Evolutionary conservation across 2,888 invertebrate genomes (phyloP), one percentile per base, ranked within the genome.

Genomic region (Idaea aversata): DNA sequence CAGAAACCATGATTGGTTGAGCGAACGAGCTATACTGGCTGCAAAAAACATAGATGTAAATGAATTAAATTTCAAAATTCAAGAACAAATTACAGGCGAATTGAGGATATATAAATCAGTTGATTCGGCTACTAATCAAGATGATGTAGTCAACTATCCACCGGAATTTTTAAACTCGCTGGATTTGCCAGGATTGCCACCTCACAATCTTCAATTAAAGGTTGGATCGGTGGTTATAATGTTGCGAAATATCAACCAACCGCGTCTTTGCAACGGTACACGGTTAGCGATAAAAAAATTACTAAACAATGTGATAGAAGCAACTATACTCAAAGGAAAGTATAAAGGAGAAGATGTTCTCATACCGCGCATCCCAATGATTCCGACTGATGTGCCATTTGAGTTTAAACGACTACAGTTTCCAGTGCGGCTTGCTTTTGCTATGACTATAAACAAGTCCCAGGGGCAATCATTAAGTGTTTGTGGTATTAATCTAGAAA

Each of bases 101-200:
- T 69, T 67, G 71, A 69, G 34, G 66, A 70, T 34, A 65, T 80
- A 72, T 61, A 80, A 80, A 80, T 83, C 80, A 69, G 70, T 80
- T 71, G 74, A 77, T 67, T 62, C 72, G 4, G 74, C 62, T 65
- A 77, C 70, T 66, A 77, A 78, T 58, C 66, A 75, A 69, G 74
- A 79, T 77, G 80, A 79, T 63, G 75, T 72, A 4, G 75, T 76
- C 59, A 79, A 79, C 73, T 81, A 78, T 77, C 79, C 79, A 63
- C 35, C 72, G 13, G 78, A 80, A 71, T 79, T 78, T 78, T 79
- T 79, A 72, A 80, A 79, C 38, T 79, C 76, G 0, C 65, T 80
- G 70, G 75, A 79, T 34, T 69, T 76, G 64, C 75, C 75, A 34
- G 77, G 78, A 68, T 67, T 79, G 57, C 77, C 77, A 72, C 76